phyloP scores from a whole-genome alignment of 2,113 vertebrate species.

The Ginglymostoma cirratum region DNA sequence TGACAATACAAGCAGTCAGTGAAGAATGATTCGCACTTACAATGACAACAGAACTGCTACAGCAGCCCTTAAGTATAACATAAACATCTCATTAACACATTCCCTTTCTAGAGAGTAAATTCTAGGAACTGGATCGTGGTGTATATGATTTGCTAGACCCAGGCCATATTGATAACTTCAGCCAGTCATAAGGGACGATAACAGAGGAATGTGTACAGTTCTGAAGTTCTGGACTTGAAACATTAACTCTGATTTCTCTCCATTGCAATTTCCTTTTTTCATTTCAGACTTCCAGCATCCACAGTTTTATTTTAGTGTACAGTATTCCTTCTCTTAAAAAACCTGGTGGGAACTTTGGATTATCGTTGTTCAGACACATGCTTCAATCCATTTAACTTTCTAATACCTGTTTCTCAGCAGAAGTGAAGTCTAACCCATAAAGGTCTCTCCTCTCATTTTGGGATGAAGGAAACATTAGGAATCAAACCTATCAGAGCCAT shows the following conservation, averaged over 20 bases:
- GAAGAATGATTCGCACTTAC: not conserved
- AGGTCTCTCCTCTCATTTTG: not conserved
- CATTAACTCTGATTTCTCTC: no score
- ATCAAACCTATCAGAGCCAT: no score
- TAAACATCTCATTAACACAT: not conserved
- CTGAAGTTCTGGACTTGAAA: no score
- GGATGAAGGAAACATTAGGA: no score
- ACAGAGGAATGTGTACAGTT: not conserved
- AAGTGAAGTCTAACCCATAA: not conserved
- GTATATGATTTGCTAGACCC: no score
- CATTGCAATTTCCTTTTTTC: no score
- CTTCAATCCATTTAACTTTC: not conserved
- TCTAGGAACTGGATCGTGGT: not conserved
- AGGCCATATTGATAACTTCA: not conserved
- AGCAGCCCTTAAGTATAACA: not conserved
- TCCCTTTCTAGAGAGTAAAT: not conserved
- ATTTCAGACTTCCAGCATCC: no score
- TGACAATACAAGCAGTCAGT: not conserved
- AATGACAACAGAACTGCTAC: not conserved
- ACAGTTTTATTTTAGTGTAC: not conserved
- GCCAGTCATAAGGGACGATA: not conserved
- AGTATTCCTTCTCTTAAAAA: not conserved
- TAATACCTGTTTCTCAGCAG: not conserved
- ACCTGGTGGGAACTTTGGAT: not conserved
- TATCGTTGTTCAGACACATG: not conserved